phyloP scores from a whole-genome alignment of 2,888 invertebrate species.

The Tenthredo amoena region DNA sequence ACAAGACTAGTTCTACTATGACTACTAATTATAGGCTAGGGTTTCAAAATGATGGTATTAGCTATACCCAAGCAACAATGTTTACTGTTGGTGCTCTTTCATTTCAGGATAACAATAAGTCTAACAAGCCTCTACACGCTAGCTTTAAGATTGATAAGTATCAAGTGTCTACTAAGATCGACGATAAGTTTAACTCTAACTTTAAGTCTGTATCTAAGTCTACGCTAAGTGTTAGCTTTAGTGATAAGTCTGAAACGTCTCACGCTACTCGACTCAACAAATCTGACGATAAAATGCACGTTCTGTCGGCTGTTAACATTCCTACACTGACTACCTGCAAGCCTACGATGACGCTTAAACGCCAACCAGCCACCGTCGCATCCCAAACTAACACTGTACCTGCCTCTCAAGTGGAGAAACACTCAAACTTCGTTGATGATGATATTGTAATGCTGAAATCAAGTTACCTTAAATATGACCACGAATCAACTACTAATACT shows the following conservation, averaged over 20 bases:
- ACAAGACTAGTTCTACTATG: slow-evolving; percentile 73
- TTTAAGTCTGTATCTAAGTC: slow-evolving; percentile 76
- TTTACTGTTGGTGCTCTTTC: slow-evolving; percentile 79
- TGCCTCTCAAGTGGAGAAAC: slow-evolving; percentile 70
- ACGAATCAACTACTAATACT: slow-evolving; percentile 16
- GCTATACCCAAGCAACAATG: slow-evolving; percentile 78
- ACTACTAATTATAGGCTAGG: slow-evolving; percentile 74
- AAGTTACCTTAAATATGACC: slow-evolving; percentile 46
- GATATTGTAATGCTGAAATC: slow-evolving; percentile 56
- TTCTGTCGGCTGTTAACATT: slow-evolving; percentile 74
- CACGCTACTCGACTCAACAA: slow-evolving; percentile 69
- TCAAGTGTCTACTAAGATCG: slow-evolving; percentile 69
- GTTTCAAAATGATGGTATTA: slow-evolving; percentile 77
- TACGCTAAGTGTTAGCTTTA: slow-evolving; percentile 74
- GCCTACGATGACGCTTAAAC: slow-evolving; percentile 78
- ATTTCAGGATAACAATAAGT: slow-evolving; percentile 78
- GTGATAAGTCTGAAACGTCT: slow-evolving; percentile 74
- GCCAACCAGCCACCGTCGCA: slow-evolving; percentile 76
- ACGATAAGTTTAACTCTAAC: slow-evolving; percentile 72
- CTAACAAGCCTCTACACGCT: slow-evolving; percentile 72
- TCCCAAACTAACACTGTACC: slow-evolving; percentile 77
- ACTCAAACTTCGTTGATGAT: slow-evolving; percentile 64
- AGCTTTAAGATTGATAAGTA: slow-evolving; percentile 72
- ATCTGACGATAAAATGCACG: slow-evolving; percentile 62
- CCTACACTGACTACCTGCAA: slow-evolving; percentile 78